phyloP scores from a whole-genome alignment of 92 coral and sea anemone species.

The Zoanthus sansibaricus region DNA sequence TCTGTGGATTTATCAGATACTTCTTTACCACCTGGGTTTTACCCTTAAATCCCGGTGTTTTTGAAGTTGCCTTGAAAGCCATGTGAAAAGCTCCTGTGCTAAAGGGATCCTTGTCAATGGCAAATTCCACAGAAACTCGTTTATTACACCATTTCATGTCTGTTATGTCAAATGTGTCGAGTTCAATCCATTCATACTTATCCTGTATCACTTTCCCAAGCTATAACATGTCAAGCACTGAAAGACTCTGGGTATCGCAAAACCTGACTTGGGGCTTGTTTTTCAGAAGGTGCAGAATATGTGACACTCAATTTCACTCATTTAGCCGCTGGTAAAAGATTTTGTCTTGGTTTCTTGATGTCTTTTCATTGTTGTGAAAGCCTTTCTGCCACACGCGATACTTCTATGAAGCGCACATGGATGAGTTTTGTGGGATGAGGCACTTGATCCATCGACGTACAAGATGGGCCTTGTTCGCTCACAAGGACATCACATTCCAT shows the following conservation, averaged over 20 bases:
- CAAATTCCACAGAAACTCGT: conserved; percentile 41
- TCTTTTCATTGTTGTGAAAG: conserved; percentile 1
- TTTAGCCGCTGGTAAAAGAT: conserved; percentile 27
- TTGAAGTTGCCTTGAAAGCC: conserved; percentile 31
- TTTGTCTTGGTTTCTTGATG: background rate
- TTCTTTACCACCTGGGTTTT: conserved; percentile 43
- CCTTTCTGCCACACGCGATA: conserved; percentile 19
- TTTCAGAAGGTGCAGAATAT: conserved; percentile 25
- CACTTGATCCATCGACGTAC: conserved; percentile 17
- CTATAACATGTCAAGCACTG: conserved; percentile 45
- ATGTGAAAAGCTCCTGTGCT: conserved; percentile 41
- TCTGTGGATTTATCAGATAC: conserved; percentile 12
- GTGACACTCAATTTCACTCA: conserved; percentile 26
- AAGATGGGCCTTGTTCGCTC: conserved; percentile 28
- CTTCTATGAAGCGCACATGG: conserved; percentile 42
- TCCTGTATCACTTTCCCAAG: conserved; percentile 42
- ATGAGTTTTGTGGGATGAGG: conserved; percentile 32
- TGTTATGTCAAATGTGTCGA: conserved; percentile 8
- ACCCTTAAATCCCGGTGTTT: conserved; percentile 28
- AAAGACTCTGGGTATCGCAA: conserved; percentile 37
- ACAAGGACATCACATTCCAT: conserved; percentile 35
- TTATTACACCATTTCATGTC: conserved; percentile 23
- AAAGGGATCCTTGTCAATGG: conserved; percentile 36
- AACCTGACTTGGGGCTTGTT: conserved; percentile 33
- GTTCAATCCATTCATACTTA: conserved; percentile 37